Evolutionary conservation across 2,113 vertebrate species (phyloP).

Genomic region (Cheilinus undulatus): DNA sequence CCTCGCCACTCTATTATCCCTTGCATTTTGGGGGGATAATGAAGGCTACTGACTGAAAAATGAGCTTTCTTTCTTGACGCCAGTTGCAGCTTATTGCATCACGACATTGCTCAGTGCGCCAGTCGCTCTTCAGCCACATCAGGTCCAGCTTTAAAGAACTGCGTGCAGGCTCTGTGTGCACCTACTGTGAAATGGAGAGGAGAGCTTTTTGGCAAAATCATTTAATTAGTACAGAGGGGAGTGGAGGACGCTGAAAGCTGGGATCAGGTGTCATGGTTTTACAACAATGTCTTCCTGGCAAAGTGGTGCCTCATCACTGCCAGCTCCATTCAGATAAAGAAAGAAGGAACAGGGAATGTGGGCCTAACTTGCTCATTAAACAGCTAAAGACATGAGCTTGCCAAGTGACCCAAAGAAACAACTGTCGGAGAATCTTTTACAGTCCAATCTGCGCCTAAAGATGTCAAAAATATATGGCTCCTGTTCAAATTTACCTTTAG

Average conservation of each 20-base stretch:
- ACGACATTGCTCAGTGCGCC: conserved; percentile 28
- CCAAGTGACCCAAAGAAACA: conserved; percentile 35
- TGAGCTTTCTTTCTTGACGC: conserved; percentile 9
- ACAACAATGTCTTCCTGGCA: conserved; percentile 71
- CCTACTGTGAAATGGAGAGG: conserved; percentile 56
- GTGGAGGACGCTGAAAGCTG: conserved; percentile 55
- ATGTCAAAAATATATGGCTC: neutral
- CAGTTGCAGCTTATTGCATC: conserved; percentile 37
- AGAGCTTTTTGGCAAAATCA: conserved; percentile 54
- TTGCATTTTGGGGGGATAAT: conserved; percentile 20
- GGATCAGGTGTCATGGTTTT: conserved; percentile 77
- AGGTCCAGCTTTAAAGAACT: conserved; percentile 40
- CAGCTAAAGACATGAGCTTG: conserved; percentile 51
- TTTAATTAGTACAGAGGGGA: conserved; percentile 67
- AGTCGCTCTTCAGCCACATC: conserved; percentile 49
- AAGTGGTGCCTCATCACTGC: conserved; percentile 50
- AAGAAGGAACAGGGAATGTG: conserved; percentile 16
- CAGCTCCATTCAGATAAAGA: conserved; percentile 62
- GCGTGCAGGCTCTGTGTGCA: conserved; percentile 21
- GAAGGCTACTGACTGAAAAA: conserved; percentile 1
- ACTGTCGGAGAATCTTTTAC: conserved; percentile 18
- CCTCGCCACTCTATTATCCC: conserved; percentile 11
- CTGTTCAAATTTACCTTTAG: neutral
- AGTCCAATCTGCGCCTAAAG: neutral
- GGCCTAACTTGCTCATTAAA: conserved; percentile 61